Evolutionary conservation across 2,797 vertebrate species (phyloP).

Genomic region (Pagetopsis macropterus): DNA sequence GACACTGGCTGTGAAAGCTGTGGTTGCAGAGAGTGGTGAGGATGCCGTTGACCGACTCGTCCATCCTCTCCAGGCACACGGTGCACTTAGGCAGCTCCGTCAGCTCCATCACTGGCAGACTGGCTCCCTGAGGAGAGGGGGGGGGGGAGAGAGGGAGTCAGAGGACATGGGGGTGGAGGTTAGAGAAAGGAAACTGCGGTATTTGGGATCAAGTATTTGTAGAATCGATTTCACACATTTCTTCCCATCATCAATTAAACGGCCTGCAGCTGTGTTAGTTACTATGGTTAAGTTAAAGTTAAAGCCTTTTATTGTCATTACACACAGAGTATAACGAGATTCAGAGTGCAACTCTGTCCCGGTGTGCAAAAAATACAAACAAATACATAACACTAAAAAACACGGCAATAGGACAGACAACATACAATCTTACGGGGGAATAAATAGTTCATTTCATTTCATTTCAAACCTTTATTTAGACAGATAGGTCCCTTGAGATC

Average conservation of each 20-base stretch:
- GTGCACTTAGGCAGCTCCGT: conserved; percentile 98
- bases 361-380: too few species aligned
- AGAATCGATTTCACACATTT: not conserved
- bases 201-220: too few species aligned
- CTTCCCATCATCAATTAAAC: not conserved
- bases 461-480: too few species aligned
- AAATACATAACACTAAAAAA: too few species aligned
- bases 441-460: too few species aligned
- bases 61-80: conserved; percentile 98
- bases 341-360: too few species aligned
- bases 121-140: conserved; percentile 88
- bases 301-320: too few species aligned
- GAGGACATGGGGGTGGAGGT: not conserved
- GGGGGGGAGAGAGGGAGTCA: not conserved
- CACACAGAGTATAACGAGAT: too few species aligned
- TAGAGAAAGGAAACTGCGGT: not conserved
- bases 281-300: not conserved
- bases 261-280: not conserved
- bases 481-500: too few species aligned
- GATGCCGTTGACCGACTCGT: conserved; percentile 96
- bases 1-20: conserved; percentile 98
- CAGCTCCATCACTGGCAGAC: conserved; percentile 97
- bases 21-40: conserved; percentile 98
- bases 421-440: too few species aligned
- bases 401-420: too few species aligned